Base-by-base conservation (phyloP, 2,797 vertebrate species). In the Malacoraja senta region DNA sequence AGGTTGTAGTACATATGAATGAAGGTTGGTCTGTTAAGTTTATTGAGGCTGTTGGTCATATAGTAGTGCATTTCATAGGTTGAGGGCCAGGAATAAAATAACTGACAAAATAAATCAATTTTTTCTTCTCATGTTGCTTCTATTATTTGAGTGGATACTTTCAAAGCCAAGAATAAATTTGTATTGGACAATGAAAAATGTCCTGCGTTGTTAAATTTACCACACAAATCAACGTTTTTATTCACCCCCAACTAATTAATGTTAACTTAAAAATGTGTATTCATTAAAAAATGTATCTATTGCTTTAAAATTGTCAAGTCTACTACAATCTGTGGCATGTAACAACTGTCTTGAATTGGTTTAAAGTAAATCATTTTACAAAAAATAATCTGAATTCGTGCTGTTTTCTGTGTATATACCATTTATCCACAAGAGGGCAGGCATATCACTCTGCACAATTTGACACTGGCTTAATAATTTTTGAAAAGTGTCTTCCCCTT, bases 361-460 rank as follows among this genome's bases (percentile, higher is more conserved):
- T 84, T 29, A 29, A 0, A 61, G 53, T 58, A 61, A 84, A 84
- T 84, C 53, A 44, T 81, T 81, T 44, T 53, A 44, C 44, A 81
- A 53, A 81, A 53, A 81, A 53, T 53, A 8, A 19, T 68, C 21
- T 80, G 21, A 29, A 26, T 29, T 26, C 53, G n/a, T 84, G 12
- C 24, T 61, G 53, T 84, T 61, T 61, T 61, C 53, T 61, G 81
- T 61, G 61, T 26, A 84, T 84, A n/a, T 58, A 84, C 21, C 21
- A 83, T 84, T 84, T 13, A 29, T 53, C 81, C 81, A 61, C 81
- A 84, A 84, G 81, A 84, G 81, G 81, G 81, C 80, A 83, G 77
- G 8, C 80, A 83, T 26, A 83, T 3, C 26, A 84, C 81, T 61
- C 53, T 58, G 10, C 3, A 84, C 10, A 58, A 24, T 83, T 53